phyloP scores from a whole-genome alignment of 2,888 invertebrate species.

The Blastobasis adustella region DNA sequence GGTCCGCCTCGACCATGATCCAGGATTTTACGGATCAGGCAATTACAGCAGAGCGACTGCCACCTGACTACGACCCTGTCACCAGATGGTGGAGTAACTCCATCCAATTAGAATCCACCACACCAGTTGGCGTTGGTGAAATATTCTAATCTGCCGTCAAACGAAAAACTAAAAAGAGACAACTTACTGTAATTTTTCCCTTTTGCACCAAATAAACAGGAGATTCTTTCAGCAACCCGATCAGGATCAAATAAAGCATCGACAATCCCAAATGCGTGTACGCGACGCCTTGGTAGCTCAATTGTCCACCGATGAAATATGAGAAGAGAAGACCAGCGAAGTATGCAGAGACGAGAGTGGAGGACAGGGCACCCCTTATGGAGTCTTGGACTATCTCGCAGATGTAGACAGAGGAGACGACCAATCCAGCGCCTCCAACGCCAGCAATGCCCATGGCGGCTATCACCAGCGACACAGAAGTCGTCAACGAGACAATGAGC shows the following conservation, averaged over 20 bases:
- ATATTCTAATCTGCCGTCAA: too few relatives aligned
- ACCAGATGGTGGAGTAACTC: too few relatives aligned
- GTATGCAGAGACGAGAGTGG: conserved; percentile 37
- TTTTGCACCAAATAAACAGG: conserved; percentile 40
- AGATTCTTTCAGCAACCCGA: conserved; percentile 39
- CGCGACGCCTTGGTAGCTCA: conserved; percentile 39
- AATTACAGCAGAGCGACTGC: too few relatives aligned
- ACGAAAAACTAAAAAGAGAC: too few relatives aligned
- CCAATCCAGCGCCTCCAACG: conserved; percentile 52
- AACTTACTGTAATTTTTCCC: conserved; percentile 23
- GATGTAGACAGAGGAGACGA: conserved; percentile 50
- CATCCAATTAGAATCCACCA: too few relatives aligned
- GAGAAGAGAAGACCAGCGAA: conserved; percentile 50
- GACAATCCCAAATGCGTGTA: conserved; percentile 32
- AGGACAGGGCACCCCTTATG: conserved; percentile 50
- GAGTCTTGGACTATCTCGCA: conserved; percentile 55
- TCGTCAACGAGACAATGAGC: conserved; percentile 43
- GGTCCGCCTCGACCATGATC: too few relatives aligned
- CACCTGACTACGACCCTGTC: too few relatives aligned
- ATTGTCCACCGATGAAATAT: conserved; percentile 41
- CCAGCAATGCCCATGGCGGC: conserved; percentile 40
- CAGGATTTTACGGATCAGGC: too few relatives aligned
- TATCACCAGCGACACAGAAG: conserved; percentile 36
- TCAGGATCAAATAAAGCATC: conserved; percentile 24
- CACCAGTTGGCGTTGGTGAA: too few relatives aligned